Evolutionary conservation across 2,797 vertebrate genomes (phyloP).

Genomic region (Aotus griseimembra): DNA sequence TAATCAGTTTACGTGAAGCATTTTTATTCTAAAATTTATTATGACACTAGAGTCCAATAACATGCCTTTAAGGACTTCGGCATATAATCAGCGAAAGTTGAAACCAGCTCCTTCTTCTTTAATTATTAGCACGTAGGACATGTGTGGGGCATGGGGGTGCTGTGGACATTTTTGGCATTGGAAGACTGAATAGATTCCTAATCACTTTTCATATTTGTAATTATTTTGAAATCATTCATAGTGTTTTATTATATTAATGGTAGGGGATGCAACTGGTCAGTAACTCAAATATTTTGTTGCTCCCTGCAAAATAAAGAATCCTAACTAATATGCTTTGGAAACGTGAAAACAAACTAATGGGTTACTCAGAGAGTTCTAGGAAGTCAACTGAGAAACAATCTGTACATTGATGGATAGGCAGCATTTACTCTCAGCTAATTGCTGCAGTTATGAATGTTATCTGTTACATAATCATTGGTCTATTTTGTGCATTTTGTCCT

Average conservation of each 20-base stretch:
- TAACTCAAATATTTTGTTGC: constrained; percentile 1
- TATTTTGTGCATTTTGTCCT: background rate
- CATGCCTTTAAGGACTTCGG: background rate
- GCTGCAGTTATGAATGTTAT: background rate
- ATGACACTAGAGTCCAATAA: background rate
- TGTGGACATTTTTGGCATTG: background rate
- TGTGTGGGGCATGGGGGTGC: background rate
- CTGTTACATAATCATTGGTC: background rate
- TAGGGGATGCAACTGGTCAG: background rate
- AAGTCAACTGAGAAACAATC: background rate
- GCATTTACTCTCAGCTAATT: background rate
- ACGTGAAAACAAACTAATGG: background rate
- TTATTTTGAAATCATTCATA: constrained; percentile 8
- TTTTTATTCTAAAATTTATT: background rate
- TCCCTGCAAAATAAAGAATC: background rate
- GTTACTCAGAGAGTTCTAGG: background rate
- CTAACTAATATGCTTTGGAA: constrained; percentile 34
- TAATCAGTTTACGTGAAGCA: background rate
- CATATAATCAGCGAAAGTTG: background rate
- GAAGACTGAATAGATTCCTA: background rate
- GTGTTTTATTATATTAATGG: constrained; percentile 1
- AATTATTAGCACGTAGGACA: background rate
- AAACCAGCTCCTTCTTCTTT: background rate
- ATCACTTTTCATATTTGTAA: background rate
- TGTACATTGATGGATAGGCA: background rate